Base-by-base conservation (phyloP, 2,888 invertebrate genomes). In the Lasiommata megera region DNA sequence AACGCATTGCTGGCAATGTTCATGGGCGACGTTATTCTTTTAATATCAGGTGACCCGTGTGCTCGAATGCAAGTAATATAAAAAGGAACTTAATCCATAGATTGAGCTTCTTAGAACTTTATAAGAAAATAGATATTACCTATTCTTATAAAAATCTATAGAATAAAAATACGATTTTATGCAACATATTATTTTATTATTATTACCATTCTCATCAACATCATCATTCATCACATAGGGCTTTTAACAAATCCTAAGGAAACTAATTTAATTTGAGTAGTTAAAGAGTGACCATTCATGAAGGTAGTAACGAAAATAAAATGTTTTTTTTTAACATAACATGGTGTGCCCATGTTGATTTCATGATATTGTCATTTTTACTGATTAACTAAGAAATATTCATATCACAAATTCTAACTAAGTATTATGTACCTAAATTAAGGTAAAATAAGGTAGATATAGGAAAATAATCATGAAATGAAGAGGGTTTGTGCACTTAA, bases 141-240 rank as follows among this genome's bases (percentile, higher is more conserved):
- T n/a, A n/a, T n/a, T n/a, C n/a, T n/a, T n/a, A n/a, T n/a, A n/a
- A n/a, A n/a, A n/a, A n/a, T n/a, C n/a, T n/a, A 23, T 5, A 23
- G 2, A 23, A 23, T 23, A 23, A 69, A 65, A 71, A 60, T 18
- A 60, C 44, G 28, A 38, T 50, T 34, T 75, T 73, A 74, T 82
- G 76, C 78, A 84, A 84, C 82, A 79, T 82, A 69, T 77, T 83
- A 84, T 80, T 81, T 83, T 85, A 75, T 76, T 76, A 76, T 82
- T 75, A 76, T 81, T 79, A 83, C 80, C 75, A 83, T 77, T 79
- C 76, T 80, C 69, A 73, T 80, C 76, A 82, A 80, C 75, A 70
- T 71, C 63, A 71, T 73, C 65, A 71, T 73, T 71, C 63, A 71
- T 73, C 65, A 71, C 73, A 65, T 74, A 76, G 68, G 69, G 69